Evolutionary conservation across 2,797 vertebrate species (phyloP), one percentile per base, ranked within the genome.

Genomic region (Rhinoraja longicauda): DNA sequence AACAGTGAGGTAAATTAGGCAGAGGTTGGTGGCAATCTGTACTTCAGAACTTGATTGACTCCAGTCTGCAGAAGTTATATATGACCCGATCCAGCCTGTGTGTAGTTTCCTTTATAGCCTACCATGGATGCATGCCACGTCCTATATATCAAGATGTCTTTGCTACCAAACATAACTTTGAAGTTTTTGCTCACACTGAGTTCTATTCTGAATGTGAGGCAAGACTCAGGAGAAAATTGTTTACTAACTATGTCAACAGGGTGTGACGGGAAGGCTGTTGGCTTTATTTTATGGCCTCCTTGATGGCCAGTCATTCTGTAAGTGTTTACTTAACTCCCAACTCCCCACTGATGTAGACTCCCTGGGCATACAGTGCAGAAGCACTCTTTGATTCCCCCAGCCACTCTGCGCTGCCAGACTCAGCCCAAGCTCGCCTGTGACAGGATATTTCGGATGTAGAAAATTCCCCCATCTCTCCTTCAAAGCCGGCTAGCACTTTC

Each of bases 241-340:
- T 92, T 92, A 92, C 90, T 75, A 92, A 75, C 90, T 92, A 70
- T 92, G 90, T 92, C 90, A 92, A 70, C 45, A 29, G 45, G 39
- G 90, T 92, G 67, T 92, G 90, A 92, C 45, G 70, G 36, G 90
- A 53, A 17, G 39, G 1, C 90, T 57, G 86, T 72, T 92, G 72
- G 67, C 70, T 39, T 29, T 75, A 24, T n/a, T 88, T 91, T 29
- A 91, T 53, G 19, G 10, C 39, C 62, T 73, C 62, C 90, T 45
- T 75, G 67, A 53, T 7, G 90, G 39, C 39, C 70, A 45, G 90
- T 92, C 67, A 73, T 45, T 53, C 67, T 8, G 59, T 67, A 39
- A 6, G 24, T 92, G 39, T 72, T 92, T 92, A 73, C 90, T 53
- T 57, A 53, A 45, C 90, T 75, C 90, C 90, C 39, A 92, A 72